A percentile compares a stretch with the other conserved stretches of the same genome.
These are phyloP conservation scores for Papilio polyxenes DNA, from an alignment of 1,140 invertebrate species.

Conservation along the genomic window DNA sequence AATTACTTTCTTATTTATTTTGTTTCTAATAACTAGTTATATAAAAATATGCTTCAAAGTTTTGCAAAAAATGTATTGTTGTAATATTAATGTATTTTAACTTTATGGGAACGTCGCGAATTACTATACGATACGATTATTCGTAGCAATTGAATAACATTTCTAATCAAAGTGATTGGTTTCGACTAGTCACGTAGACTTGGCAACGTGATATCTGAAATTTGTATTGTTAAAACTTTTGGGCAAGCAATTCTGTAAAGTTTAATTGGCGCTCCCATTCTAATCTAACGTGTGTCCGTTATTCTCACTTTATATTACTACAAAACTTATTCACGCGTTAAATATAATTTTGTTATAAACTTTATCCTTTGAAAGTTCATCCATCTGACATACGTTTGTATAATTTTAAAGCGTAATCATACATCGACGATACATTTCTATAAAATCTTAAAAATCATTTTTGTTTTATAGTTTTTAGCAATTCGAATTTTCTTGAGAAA, in stretches of 20 bases:
- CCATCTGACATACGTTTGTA: not conserved
- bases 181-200: conserved; percentile 1
- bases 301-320: conserved; percentile 16
- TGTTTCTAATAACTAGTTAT: too few relatives aligned
- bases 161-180: not conserved
- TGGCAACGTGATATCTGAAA: conserved; percentile 17
- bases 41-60: too few relatives aligned
- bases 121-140: not conserved
- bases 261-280: conserved; percentile 6
- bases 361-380: conserved; percentile 6
- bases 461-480: too few relatives aligned
- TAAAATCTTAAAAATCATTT: not conserved
- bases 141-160: not conserved
- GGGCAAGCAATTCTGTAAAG: conserved; percentile 18
- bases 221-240: conserved; percentile 27
- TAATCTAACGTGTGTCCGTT: conserved; percentile 10
- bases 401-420: not conserved
- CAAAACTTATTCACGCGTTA: conserved; percentile 8
- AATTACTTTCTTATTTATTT: too few relatives aligned
- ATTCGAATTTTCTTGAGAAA: too few relatives aligned
- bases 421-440: not conserved
- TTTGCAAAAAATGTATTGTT: not conserved
- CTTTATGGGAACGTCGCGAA: not conserved
- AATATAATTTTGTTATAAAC: conserved; percentile 10
- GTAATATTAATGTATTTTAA: not conserved